These are phyloP conservation scores for Ahaetulla prasina DNA, from an alignment of 2,113 vertebrate species.

Conservation along the genomic window DNA sequence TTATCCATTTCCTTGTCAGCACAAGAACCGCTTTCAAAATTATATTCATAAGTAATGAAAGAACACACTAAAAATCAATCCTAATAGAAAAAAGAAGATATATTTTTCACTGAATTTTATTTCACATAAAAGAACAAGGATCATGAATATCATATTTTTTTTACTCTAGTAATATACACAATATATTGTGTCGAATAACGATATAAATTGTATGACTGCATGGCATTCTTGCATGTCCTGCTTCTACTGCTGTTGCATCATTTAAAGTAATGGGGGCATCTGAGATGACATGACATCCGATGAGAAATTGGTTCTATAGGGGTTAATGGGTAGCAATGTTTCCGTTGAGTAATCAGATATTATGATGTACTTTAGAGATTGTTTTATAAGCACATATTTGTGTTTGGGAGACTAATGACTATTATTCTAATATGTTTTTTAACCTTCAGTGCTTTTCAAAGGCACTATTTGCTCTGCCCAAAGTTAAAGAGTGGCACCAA, in stretches of 20 bases:
- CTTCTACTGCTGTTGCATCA: conserved; percentile 8
- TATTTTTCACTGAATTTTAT: not conserved
- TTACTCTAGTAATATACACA: conserved; percentile 2
- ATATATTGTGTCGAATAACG: conserved; percentile 30
- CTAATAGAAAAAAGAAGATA: not conserved
- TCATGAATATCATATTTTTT: not conserved
- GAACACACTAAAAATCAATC: not conserved
- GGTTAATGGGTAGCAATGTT: conserved; percentile 53
- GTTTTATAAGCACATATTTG: conserved; percentile 22
- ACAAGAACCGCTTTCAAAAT: not conserved
- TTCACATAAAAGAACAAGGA: not conserved
- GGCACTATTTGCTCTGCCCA: conserved; percentile 34
- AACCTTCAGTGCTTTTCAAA: conserved; percentile 56
- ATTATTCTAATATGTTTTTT: conserved; percentile 58
- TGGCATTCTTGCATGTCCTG: not conserved
- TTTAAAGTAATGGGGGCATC: conserved; percentile 39
- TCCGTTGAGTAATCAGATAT: conserved; percentile 56
- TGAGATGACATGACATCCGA: not conserved
- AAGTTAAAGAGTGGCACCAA: conserved; percentile 29
- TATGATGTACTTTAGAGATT: conserved; percentile 34
- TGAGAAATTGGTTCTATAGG: conserved; percentile 2
- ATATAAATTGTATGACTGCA: conserved; percentile 24
- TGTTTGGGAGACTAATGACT: conserved; percentile 42
- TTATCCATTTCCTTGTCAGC: not conserved
- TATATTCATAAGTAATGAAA: not conserved